These are phyloP conservation scores for Lithosia quadra DNA, from an alignment of 2,888 invertebrate genomes.

Conservation along the genomic window DNA sequence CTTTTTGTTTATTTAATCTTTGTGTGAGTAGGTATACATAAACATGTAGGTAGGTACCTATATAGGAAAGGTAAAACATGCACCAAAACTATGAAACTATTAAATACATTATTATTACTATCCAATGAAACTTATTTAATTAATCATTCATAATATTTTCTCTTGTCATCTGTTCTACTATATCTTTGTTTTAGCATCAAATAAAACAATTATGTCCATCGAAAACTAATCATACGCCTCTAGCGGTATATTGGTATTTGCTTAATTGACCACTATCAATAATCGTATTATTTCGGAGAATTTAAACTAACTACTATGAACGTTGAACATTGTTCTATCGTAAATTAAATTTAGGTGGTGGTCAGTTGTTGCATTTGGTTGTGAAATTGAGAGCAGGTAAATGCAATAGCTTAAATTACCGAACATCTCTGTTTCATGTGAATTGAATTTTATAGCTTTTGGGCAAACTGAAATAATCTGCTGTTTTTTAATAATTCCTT, in stretches of 20 bases:
- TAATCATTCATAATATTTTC: no score
- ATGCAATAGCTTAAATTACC: background rate
- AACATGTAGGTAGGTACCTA: no score
- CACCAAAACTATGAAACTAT: no score
- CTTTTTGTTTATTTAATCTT: no score
- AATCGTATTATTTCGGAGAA: background rate
- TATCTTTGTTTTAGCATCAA: background rate
- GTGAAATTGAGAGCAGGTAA: constrained; percentile 1
- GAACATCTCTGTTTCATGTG: background rate
- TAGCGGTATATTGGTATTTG: background rate
- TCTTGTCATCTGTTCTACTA: no score
- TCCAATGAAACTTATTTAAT: no score
- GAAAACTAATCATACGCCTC: background rate
- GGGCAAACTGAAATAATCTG: background rate
- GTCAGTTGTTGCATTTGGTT: background rate
- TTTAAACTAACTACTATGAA: background rate
- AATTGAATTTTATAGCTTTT: background rate
- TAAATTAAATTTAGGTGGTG: background rate
- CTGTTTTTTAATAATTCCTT: background rate
- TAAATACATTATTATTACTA: no score
- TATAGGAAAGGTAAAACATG: no score
- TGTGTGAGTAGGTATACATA: no score
- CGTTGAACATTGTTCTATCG: background rate
- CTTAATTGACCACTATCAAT: background rate
- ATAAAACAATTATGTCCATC: background rate